Evolutionary conservation across 2,888 invertebrate species (phyloP), one percentile per base, ranked within the genome.

Genomic region (Andricus curvator): DNA sequence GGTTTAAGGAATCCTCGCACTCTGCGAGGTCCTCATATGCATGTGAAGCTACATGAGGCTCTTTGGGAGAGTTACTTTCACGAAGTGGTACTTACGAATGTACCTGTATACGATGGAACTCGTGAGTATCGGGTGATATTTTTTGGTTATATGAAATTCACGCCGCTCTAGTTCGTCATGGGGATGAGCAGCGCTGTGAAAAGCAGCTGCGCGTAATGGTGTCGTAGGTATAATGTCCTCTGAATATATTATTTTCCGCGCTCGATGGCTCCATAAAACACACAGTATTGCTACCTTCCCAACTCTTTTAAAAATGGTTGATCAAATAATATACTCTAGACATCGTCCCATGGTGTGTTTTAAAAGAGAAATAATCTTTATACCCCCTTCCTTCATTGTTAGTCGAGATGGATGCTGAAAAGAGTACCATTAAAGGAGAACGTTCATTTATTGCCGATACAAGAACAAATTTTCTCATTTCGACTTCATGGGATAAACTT

Each of bases 141-240:
- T 90, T 74, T 83, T 83, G 86, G 85, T 84, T 88, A 89, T 91
- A 88, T 89, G 88, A 89, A 89, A 89, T 89, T 88, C 87, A 81
- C 81, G 86, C 79, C 82, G 82, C 78, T 83, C 82, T 86, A 87
- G 88, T 88, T 86, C 87, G 87, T 89, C 89, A 87, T 83, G 70
- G 81, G 85, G 79, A 81, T 83, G 85, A 80, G 77, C 82, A 81
- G 76, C 56, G 81, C 25, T 22, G 25, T 80, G 79, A 74, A 85
- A 84, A 86, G 86, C 90, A 89, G 88, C 87, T 90, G 90, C 86
- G 86, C 84, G 85, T 85, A 89, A 91, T 88, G 86, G 85, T 84
- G 81, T 77, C 79, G 81, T 77, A 77, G 79, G 82, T 81, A 83
- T 84, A 85, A 83, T 83, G 79, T 82, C 80, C 80, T 74, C 83